phyloP scores from a whole-genome alignment of 2,113 vertebrate genomes.

The Drymodes brunneopygia region DNA sequence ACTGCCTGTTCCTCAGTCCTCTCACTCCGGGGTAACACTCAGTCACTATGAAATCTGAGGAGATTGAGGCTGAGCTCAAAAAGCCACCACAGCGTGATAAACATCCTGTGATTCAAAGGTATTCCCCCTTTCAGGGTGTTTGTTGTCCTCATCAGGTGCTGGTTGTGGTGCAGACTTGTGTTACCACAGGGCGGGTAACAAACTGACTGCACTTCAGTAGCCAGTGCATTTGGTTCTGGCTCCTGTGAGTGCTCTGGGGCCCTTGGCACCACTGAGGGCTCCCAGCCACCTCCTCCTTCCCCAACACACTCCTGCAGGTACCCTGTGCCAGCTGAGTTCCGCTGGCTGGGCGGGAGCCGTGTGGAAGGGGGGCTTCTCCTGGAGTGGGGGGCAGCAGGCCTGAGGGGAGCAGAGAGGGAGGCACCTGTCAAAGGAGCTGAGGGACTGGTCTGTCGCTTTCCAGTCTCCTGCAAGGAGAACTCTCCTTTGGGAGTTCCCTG shows the following conservation, averaged over 20 bases:
- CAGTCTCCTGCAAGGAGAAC: background rate
- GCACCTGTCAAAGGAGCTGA: background rate
- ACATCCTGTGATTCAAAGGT: background rate
- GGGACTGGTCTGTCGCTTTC: background rate
- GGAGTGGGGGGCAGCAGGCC: background rate
- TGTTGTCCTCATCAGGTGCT: accelerated
- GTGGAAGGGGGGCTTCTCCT: background rate
- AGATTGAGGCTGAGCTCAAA: background rate
- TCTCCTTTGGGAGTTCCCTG: no score
- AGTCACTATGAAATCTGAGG: accelerated
- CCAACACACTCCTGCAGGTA: background rate
- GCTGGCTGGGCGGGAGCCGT: background rate
- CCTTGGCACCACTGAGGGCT: background rate
- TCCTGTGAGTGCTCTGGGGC: no score
- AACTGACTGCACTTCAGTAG: background rate
- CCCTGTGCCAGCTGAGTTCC: background rate
- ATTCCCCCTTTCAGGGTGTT: accelerated
- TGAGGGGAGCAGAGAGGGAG: accelerated
- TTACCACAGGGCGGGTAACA: accelerated
- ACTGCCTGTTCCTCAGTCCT: no score
- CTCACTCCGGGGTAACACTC: background rate
- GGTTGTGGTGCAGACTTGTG: accelerated
- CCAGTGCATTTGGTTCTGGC: accelerated
- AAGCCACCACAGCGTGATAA: background rate
- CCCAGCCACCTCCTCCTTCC: background rate